Base-by-base conservation (phyloP, 2,888 invertebrate species). In the Bhutanitis thaidina region DNA sequence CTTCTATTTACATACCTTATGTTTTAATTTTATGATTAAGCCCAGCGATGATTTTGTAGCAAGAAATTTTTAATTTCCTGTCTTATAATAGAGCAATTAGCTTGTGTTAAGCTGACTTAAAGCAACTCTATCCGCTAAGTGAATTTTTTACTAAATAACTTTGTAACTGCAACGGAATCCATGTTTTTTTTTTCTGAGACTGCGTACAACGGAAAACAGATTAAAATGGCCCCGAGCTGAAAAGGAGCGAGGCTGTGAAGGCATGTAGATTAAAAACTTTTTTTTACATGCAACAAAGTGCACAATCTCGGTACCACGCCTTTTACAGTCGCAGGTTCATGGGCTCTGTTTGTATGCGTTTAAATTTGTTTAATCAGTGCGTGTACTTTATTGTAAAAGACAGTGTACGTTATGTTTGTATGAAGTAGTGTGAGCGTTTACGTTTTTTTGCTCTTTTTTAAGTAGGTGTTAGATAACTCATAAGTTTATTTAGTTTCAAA, bases 191-290 rank as follows among this genome's bases (percentile, higher is more conserved):
- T 77, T 75, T 73, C 71, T 77, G 62, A 65, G 71, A 73, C 72
- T 70, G 70, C 71, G 61, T 66, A 65, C 62, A 69, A 66, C 62
- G 66, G 74, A 68, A 76, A 81, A 81, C 72, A 84, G 80, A 86
- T 87, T 87, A 85, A 87, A 87, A 86, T 76, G 69, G 79, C 85
- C 80, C 55, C 65, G 56, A 67, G 85, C 83, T 71, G 67, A 70
- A 74, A 74, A 63, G 72, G 69, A 70, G 68, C 63, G 54, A 62
- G 71, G 70, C 69, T 73, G 77, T 75, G 77, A 81, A 82, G 74
- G 80, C 77, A 76, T 67, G 76, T 74, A 85, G 80, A 86, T 85
- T 87, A 85, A 87, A 86, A 64, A 59, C 61, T 69, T 61, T 71
- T 70, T 69, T 70, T 65, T 68, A 62, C 56, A 54, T 53, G 53